phyloP scores from a whole-genome alignment of 2,113 vertebrate genomes.

The Actinemys pallida region DNA sequence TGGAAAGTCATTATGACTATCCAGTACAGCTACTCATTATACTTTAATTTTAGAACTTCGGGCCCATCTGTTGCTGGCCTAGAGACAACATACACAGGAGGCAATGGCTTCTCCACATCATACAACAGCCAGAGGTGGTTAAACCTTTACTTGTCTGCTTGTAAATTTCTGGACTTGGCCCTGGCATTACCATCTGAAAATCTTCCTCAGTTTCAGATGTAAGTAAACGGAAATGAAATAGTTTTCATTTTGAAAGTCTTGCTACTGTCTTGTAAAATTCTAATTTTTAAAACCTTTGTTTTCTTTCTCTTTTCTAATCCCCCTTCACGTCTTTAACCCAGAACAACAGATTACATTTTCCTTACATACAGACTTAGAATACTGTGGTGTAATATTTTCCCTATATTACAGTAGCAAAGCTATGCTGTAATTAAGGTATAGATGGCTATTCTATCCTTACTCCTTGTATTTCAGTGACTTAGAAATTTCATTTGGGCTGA shows the following conservation, averaged over 20 bases:
- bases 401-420: neutral
- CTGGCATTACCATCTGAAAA: conserved; percentile 96
- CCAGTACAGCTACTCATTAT: neutral
- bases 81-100: conserved; percentile 97
- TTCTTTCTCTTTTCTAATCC: neutral
- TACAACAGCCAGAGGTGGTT: conserved; percentile 99
- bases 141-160: conserved; percentile 98
- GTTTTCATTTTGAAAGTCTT: neutral
- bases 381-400: neutral
- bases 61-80: conserved; percentile 95
- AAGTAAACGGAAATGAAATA: conserved; percentile 74
- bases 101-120: conserved; percentile 98
- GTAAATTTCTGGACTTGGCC: conserved; percentile 98
- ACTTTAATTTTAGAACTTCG: conserved; percentile 84
- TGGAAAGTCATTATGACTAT: conserved; percentile 8
- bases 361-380: neutral
- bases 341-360: neutral
- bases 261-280: neutral
- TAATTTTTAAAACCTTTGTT: neutral
- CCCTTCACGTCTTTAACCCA: neutral
- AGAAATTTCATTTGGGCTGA: neutral
- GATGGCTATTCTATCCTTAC: neutral
- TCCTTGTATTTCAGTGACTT: neutral
- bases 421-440: neutral
- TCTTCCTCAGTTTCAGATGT: conserved; percentile 99